Base-by-base conservation (phyloP, 2,113 vertebrate genomes). In the Rhinopomastus cyanomelas region DNA sequence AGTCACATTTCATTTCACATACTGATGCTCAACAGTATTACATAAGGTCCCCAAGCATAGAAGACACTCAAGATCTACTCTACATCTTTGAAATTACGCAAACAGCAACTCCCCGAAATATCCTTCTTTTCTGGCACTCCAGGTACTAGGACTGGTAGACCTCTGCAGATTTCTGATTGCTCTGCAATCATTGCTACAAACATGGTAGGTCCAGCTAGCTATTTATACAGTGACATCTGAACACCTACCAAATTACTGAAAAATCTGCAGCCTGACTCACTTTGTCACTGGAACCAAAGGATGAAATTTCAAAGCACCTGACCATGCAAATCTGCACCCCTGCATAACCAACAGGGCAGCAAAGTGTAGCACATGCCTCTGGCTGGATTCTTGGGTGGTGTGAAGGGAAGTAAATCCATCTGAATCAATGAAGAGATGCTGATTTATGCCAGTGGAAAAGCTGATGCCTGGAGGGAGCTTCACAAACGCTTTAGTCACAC, bases 321-420 rank as follows among this genome's bases (percentile, higher is more conserved):
- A 26, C 57, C 2, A 0, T 59, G 55, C 22, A 49, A 60, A 89
- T 76, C 19, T 76, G 51, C n/a, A 77, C 18, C 9, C 20, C n/a
- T 69, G 29, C 12, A 13, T n/a, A 46, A 4, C 16, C 0, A 0
- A 12, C 7, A 21, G 27, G 51, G 26, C 36, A 71, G 51, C 6
- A 19, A 78, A 68, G 73, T 32, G 5, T 13, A 65, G 37, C 0
- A 0, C 2, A 1, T 64, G 30, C 20, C 27, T 61, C 22, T 72
- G 46, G 30, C 25, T 9, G 42, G 42, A 48, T 36, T 49, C 62
- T 36, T 36, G 10, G 1, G 22, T 26, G 12, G 2, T 17, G 59
- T 8, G 55, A 44, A 74, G 17, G 12, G 44, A 74, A 49, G 42
- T 11, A 66, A 65, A 83, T 81, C 56, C 44, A 56, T 67, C 51